These are phyloP conservation scores for Hippocampus comes DNA, from an alignment of 2,113 vertebrate species.

Conservation along the genomic window DNA sequence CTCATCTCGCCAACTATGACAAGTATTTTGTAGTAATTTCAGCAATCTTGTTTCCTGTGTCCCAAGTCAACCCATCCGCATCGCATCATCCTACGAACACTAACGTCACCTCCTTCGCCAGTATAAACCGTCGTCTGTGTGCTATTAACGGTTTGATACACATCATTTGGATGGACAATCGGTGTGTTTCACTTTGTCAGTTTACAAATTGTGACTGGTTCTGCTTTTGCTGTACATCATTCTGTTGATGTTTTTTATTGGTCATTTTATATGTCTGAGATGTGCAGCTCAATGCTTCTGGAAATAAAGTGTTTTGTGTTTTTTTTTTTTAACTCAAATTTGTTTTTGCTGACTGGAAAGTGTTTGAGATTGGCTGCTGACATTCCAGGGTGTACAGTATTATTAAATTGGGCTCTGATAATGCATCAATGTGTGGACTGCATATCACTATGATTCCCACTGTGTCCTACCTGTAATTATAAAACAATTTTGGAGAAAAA, in stretches of 20 bases:
- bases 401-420: no score
- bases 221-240: slow-evolving; percentile 65
- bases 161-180: slow-evolving; percentile 57
- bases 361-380: background rate
- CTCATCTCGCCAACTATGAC: background rate
- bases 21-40: background rate
- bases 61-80: slow-evolving; percentile 31
- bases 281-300: slow-evolving; percentile 59
- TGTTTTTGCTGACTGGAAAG: background rate
- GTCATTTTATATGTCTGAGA: slow-evolving; percentile 65
- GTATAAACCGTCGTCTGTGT: slow-evolving; percentile 42
- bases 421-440: no score
- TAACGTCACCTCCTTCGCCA: slow-evolving; percentile 26
- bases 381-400: background rate
- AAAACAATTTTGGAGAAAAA: no score
- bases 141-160: slow-evolving; percentile 50
- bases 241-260: slow-evolving; percentile 65
- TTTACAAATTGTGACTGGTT: slow-evolving; percentile 58
- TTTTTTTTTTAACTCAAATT: slow-evolving; percentile 47
- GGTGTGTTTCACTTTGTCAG: slow-evolving; percentile 53
- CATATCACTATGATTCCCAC: no score
- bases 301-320: slow-evolving; percentile 62
- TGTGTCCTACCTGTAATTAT: no score
- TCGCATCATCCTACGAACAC: slow-evolving; percentile 37
- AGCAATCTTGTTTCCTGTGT: background rate